Evolutionary conservation across 30 jellyfish, hydroid and myxozoan genomes (phyloP).

Genomic region (Haliclystus octoradiatus): DNA sequence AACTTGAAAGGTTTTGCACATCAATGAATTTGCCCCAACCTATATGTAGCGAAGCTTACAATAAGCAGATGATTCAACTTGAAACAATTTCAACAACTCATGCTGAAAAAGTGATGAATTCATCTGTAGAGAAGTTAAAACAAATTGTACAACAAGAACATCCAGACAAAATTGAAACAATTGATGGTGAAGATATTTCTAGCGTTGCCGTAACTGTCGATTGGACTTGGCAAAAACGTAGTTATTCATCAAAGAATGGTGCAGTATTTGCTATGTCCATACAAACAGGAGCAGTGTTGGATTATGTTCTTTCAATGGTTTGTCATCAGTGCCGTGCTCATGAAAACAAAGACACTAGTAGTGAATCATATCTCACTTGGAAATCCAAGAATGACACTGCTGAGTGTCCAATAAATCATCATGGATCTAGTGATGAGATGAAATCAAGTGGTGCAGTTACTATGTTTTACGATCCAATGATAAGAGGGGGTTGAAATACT

Average conservation of each 20-base stretch:
- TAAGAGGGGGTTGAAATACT: slow-evolving; percentile 6
- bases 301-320: slow-evolving; percentile 2
- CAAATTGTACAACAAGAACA: too few species aligned
- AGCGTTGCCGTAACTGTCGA: slow-evolving; percentile 30
- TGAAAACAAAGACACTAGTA: slow-evolving; percentile 1
- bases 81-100: not conserved
- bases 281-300: slow-evolving; percentile 16
- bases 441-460: slow-evolving; percentile 24
- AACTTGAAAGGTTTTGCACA: slow-evolving; percentile 7
- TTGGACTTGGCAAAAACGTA: slow-evolving; percentile 49
- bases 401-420: slow-evolving; percentile 15
- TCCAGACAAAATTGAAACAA: not conserved
- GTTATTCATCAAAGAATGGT: slow-evolving; percentile 31
- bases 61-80: slow-evolving; percentile 3
- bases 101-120: slow-evolving; percentile 16
- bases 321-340: slow-evolving; percentile 9
- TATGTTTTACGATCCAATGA: slow-evolving; percentile 7
- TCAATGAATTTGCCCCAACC: slow-evolving; percentile 14
- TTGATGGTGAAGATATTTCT: slow-evolving; percentile 6
- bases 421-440: slow-evolving; percentile 35
- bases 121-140: slow-evolving; percentile 6
- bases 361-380: slow-evolving; percentile 6
- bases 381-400: not conserved
- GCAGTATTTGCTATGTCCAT: slow-evolving; percentile 19
- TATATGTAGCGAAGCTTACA: slow-evolving; percentile 7